phyloP scores from a whole-genome alignment of 2,113 vertebrate species.

The Panthera tigris region DNA sequence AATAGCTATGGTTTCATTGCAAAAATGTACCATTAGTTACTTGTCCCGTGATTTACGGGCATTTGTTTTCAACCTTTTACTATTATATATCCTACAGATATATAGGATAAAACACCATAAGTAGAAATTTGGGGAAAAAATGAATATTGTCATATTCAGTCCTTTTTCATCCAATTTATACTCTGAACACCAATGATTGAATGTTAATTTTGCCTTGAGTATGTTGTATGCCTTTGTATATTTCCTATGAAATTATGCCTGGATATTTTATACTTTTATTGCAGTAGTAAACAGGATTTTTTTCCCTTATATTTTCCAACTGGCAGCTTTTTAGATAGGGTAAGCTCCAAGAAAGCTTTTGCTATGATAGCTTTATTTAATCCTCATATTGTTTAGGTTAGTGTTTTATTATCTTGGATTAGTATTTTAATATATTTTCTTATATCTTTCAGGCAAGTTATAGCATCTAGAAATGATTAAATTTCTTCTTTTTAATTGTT shows the following conservation, averaged over 20 bases:
- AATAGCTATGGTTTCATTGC: neutral
- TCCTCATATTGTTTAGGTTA: neutral
- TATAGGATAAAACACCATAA: neutral
- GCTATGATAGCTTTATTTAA: neutral
- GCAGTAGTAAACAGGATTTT: neutral
- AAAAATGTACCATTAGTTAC: neutral
- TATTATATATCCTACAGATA: neutral
- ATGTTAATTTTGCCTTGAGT: neutral
- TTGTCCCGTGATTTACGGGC: neutral
- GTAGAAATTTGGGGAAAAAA: neutral
- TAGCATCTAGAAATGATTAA: neutral
- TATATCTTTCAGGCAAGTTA: neutral
- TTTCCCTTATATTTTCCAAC: neutral
- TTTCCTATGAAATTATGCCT: neutral
- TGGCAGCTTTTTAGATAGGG: neutral
- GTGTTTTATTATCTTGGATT: neutral
- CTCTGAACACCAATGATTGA: neutral
- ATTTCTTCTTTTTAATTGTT: neutral
- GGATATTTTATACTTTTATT: neutral
- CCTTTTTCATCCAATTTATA: neutral
- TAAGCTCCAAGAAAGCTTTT: neutral
- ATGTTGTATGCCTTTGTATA: neutral
- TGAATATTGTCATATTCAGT: neutral
- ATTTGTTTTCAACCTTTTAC: neutral
- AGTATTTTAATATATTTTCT: slow-evolving; percentile 4